These are phyloP conservation scores for Ctenosaura bakeri DNA, from an alignment of 2,797 vertebrate species.

Conservation along the genomic window DNA sequence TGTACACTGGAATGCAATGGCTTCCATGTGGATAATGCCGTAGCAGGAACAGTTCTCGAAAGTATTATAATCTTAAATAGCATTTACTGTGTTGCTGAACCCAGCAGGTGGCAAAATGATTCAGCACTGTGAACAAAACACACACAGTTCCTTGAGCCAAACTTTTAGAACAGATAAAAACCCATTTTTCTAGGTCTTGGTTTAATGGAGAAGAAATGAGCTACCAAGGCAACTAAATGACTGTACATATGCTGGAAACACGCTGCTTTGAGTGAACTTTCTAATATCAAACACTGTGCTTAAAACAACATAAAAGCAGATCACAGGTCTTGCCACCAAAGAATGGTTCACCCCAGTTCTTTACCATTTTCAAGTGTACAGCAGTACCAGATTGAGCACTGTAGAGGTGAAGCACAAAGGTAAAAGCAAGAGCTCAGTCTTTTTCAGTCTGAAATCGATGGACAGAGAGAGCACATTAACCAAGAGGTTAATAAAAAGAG, in stretches of 20 bases:
- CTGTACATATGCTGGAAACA: constrained; percentile 57
- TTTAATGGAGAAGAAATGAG: constrained; percentile 80
- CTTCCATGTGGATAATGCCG: constrained; percentile 59
- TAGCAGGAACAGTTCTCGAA: constrained; percentile 70
- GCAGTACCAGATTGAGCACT: constrained; percentile 43
- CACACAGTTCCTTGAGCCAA: constrained; percentile 76
- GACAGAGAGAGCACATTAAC: constrained; percentile 70
- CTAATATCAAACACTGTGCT: constrained; percentile 50
- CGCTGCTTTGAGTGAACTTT: constrained; percentile 65
- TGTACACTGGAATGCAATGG: constrained; percentile 26
- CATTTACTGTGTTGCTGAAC: constrained; percentile 80
- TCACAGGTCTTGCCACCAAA: constrained; percentile 53
- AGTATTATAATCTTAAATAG: constrained; percentile 76
- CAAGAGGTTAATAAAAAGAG: constrained; percentile 79
- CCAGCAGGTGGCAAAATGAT: constrained; percentile 79
- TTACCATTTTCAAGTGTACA: constrained; percentile 53
- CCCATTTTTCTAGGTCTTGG: constrained; percentile 72
- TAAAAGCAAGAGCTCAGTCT: constrained; percentile 62
- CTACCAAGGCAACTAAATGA: constrained; percentile 72
- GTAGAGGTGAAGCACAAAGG: constrained; percentile 61
- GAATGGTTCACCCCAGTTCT: constrained; percentile 42
- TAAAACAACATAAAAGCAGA: constrained; percentile 67
- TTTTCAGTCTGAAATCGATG: constrained; percentile 72
- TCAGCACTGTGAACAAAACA: constrained; percentile 79
- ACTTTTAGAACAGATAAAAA: constrained; percentile 78